Conservation (phyloP, 2,888 invertebrate species). For the Eubasilissa splendida region DNA sequence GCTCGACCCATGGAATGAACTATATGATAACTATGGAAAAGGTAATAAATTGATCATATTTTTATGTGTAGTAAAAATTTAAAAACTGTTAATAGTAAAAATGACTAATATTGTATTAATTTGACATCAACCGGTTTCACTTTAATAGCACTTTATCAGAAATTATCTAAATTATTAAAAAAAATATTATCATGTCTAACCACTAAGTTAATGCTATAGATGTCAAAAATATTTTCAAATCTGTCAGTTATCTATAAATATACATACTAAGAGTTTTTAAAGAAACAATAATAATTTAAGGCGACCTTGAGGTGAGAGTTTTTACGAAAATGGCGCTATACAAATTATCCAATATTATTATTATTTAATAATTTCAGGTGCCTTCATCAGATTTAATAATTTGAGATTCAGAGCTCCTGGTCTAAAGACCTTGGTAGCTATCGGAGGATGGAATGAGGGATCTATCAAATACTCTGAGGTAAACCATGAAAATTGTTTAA, state of each 20-base stretch:
- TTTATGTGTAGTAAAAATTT: background rate
- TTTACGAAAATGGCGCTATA: too few species aligned
- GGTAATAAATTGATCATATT: conserved; percentile 30
- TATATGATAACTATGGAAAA: conserved; percentile 74
- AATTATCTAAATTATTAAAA: too few species aligned
- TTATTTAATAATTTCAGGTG: conserved; percentile 63
- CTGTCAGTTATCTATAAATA: too few species aligned
- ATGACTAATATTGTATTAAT: background rate
- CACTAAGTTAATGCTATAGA: too few species aligned
- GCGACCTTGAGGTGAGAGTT: too few species aligned
- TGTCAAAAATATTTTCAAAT: too few species aligned
- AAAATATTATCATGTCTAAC: too few species aligned
- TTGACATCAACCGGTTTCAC: too few species aligned
- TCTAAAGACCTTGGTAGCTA: conserved; percentile 75
- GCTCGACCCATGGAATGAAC: conserved; percentile 76
- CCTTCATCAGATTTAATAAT: conserved; percentile 71
- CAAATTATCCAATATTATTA: too few species aligned
- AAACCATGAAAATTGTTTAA: background rate
- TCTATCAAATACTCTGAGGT: conserved; percentile 74
- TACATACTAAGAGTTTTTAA: background rate
- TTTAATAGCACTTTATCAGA: too few species aligned
- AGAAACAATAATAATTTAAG: background rate
- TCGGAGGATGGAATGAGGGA: conserved; percentile 82
- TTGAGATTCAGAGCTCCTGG: conserved; percentile 71
- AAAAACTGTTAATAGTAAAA: background rate